Evolutionary conservation across 2,888 invertebrate genomes (phyloP), one percentile per base, ranked within the genome.

Genomic region (Nephrocerus scutellatus): DNA sequence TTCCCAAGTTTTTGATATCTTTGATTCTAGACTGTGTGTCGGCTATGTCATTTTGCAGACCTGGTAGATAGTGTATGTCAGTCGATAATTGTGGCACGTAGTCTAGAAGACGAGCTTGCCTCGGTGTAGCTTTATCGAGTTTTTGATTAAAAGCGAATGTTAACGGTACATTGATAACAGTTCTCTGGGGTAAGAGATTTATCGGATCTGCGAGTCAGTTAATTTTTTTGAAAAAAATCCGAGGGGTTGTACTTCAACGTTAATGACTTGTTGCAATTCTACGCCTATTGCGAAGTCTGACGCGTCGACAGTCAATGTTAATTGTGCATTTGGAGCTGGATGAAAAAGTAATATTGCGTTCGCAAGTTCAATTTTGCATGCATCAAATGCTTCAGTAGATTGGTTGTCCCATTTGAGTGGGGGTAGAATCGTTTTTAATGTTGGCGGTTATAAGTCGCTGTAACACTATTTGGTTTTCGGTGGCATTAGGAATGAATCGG

Each of bases 161-260:
- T 14, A 28, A 18, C n/a, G 43, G 30, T 63, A 68, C 2, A 64
- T 58, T 0, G 60, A 62, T 4, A 65, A 46, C 0, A 68, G 52
- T 45, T 66, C 62, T 6, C 63, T 26, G 38, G 69, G 2, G 36
- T n/a, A n/a, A n/a, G n/a, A n/a, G n/a, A n/a, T n/a, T n/a, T 64
- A 66, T 6, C 57, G n/a, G n/a, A n/a, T 34, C 38, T 68, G 32
- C 7, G 21, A 23, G 18, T n/a, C n/a, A n/a, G n/a, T n/a, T n/a
- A n/a, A n/a, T n/a, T n/a, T n/a, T n/a, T n/a, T n/a, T n/a, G n/a
- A n/a, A n/a, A n/a, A n/a, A n/a, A n/a, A n/a, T n/a, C n/a, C n/a
- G n/a, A n/a, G n/a, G n/a, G 38, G 32, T 23, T n/a, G n/a, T n/a
- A n/a, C n/a, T n/a, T n/a, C n/a, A n/a, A n/a, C n/a, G 36, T 36